Evolutionary conservation across 2,888 invertebrate genomes (phyloP), one percentile per base, ranked within the genome.

Genomic region (Barypeithes pellucidus): DNA sequence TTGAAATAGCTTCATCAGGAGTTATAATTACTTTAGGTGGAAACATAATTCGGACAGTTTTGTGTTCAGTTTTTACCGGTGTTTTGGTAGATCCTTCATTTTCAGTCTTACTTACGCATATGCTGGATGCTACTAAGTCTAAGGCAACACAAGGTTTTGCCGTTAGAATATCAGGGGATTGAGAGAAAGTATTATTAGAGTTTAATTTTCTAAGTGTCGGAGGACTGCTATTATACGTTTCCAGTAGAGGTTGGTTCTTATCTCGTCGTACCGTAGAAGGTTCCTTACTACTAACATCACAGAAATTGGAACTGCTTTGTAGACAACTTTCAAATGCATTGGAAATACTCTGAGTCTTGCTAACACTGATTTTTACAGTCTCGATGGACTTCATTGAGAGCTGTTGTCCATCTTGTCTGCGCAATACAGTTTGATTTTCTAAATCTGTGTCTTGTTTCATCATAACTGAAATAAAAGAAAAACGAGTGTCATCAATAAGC

Each of bases 401-500:
- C 60, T 79, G 79, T 65, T 79, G 79, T 22, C 73, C 65, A 33
- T 81, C 80, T n/a, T 75, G 70, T 75, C 77, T 77, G 4, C 87
- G 86, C 5, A 87, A 86, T 0, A 88, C 89, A 0, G 89, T 88
- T 54, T 91, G 89, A 81, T 91, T 91, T 78, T 92, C 92, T 59
- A 89, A 88, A 77, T 92, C 91, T 3, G 89, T 88, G 0, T 89
- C 89, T 85, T 90, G 90, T 81, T 91, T 91, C 73, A 92, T 90
- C 84, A 88, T 88, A 80, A 89, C 89, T 90, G 82, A n/a, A 82
- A 83, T 3, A 36, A 63, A 22, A 22, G 50, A 41, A 45, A 60
- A 41, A 24, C 2, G 5, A 24, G 24, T 24, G n/a, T n/a, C n/a
- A n/a, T n/a, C n/a, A n/a, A n/a, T n/a, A n/a, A n/a, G n/a, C n/a